Conservation (phyloP, 2,113 vertebrate species). For the Marcusenius ussheri region DNA sequence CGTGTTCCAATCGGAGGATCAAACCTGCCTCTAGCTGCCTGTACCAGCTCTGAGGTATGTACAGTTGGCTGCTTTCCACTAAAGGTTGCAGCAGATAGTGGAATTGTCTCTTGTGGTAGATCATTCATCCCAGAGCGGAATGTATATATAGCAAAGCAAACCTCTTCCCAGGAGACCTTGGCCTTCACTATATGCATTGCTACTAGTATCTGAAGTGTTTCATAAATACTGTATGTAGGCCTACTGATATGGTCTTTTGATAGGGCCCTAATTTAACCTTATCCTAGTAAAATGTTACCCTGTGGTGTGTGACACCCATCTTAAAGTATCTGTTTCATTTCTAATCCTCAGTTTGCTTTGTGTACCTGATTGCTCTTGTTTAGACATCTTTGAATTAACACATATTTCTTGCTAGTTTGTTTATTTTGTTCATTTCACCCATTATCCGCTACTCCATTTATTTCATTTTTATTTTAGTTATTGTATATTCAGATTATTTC, state of each 20-base stretch:
- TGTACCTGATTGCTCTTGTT: neutral
- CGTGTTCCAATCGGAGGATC: neutral
- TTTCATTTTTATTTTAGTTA: neutral
- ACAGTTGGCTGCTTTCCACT: neutral
- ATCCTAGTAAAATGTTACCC: neutral
- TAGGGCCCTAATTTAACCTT: neutral
- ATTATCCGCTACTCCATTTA: neutral
- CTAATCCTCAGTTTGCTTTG: neutral
- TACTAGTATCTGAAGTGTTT: neutral
- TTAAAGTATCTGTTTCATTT: neutral
- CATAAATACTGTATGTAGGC: neutral
- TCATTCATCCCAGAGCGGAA: neutral
- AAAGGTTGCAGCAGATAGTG: neutral
- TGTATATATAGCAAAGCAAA: neutral
- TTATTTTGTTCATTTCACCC: neutral
- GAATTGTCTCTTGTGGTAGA: neutral
- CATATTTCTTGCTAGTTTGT: neutral
- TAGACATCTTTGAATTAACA: slow-evolving; percentile 8
- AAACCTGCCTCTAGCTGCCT: neutral
- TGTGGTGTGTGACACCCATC: neutral
- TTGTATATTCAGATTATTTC: neutral
- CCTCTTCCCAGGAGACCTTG: neutral
- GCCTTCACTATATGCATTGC: neutral
- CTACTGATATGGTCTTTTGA: neutral
- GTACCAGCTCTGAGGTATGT: neutral